phyloP scores from a whole-genome alignment of 2,888 invertebrate species.

The Byasa hedistus region DNA sequence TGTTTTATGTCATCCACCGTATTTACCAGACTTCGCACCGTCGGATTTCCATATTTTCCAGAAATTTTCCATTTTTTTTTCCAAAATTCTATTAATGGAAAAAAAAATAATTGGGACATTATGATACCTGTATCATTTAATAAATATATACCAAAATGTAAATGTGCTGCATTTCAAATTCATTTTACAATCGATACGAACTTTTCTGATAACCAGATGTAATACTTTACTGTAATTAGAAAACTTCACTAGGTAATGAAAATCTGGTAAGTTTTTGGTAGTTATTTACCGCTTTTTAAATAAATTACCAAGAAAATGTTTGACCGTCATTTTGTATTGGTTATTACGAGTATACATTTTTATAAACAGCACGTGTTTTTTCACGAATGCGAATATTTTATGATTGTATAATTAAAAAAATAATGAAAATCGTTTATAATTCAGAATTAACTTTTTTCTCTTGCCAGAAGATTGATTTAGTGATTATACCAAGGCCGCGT shows the following conservation, averaged over 20 bases:
- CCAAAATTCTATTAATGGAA: not conserved
- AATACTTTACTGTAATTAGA: too few relatives aligned
- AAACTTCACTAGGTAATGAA: too few relatives aligned
- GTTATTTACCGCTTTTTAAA: too few relatives aligned
- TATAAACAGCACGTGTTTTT: too few relatives aligned
- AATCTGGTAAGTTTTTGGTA: too few relatives aligned
- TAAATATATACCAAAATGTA: not conserved
- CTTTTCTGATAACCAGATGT: too few relatives aligned
- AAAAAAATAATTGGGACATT: not conserved
- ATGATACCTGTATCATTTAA: not conserved
- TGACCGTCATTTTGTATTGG: too few relatives aligned
- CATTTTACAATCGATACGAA: too few relatives aligned
- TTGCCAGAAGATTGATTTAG: constrained; percentile 1
- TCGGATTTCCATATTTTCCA: not conserved
- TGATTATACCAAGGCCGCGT: constrained; percentile 1
- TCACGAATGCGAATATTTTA: not conserved
- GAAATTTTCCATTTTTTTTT: too few relatives aligned
- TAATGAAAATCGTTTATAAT: not conserved
- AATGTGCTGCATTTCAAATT: not conserved
- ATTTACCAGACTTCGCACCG: not conserved
- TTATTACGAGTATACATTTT: too few relatives aligned
- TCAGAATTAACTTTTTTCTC: not conserved
- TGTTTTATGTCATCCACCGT: not conserved
- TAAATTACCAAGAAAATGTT: too few relatives aligned
- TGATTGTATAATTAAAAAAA: not conserved